These are phyloP conservation scores for Drosophila sordidapex DNA, from an alignment of 2,888 invertebrate genomes.

Conservation along the genomic window DNA sequence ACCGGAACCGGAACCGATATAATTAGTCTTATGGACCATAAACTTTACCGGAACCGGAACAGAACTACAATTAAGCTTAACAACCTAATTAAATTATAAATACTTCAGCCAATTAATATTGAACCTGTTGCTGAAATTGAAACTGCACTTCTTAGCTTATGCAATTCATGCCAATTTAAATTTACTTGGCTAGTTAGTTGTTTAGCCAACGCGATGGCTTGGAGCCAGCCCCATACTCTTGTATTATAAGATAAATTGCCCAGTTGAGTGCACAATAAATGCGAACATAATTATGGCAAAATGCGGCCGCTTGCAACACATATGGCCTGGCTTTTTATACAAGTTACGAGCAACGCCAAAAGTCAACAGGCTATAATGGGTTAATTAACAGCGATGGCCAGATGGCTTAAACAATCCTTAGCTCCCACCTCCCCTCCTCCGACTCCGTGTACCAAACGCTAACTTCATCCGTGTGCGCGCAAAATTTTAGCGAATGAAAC, in stretches of 20 bases:
- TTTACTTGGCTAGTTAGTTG: background rate
- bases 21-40: background rate
- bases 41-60: background rate
- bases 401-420: constrained; percentile 2
- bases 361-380: constrained; percentile 65
- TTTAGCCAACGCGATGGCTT: background rate
- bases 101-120: background rate
- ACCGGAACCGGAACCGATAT: background rate
- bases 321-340: background rate
- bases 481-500: background rate
- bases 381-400: constrained; percentile 55
- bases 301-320: constrained; percentile 16
- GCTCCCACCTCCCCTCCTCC: background rate
- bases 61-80: background rate
- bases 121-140: background rate
- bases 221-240: background rate
- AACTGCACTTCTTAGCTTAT: background rate
- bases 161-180: background rate
- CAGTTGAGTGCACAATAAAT: constrained; percentile 51
- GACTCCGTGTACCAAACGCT: background rate
- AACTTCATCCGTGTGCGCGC: background rate
- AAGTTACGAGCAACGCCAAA: constrained; percentile 14
- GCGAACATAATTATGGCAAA: constrained; percentile 50
- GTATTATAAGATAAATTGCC: constrained; percentile 32
- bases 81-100: background rate